Base-by-base conservation (phyloP, 1,140 invertebrate genomes). In the Ladona fulva region DNA sequence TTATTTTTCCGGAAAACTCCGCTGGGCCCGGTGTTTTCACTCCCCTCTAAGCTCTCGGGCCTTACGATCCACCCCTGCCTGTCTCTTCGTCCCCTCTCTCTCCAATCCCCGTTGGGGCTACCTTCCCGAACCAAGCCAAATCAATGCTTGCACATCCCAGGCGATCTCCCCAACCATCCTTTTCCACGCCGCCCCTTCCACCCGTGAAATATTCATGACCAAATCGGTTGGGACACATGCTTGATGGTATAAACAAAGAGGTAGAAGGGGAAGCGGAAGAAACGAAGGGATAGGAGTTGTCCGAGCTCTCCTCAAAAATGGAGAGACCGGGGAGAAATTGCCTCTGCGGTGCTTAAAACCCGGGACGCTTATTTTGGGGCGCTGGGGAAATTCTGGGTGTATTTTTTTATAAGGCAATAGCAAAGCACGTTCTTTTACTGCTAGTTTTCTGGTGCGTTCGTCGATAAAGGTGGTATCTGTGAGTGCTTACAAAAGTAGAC, bases 191-290 rank as follows among this genome's bases (percentile, higher is more conserved):
- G 19, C 19, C 44, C 44, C 44, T 11, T 19, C 44, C 44, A 52
- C 10, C 44, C 44, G n/a, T 66, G n/a, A 66, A 66, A 66, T 66
- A 66, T 66, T 66, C 52, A 66, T 66, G 52, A 66, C 52, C n/a
- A 66, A 66, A 66, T 66, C 52, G 52, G 52, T 22, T 19, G 52
- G 52, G 52, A 66, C 52, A 66, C 52, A 66, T 66, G 52, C 52
- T 66, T 12, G 52, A 66, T 66, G 52, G 52, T 66, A 66, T 66
- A 22, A 19, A 66, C 52, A 22, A 66, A 66, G n/a, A 66, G 52
- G 52, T 10, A 11, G 10, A 11, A 52, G 10, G 19, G 44, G 44
- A 52, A 52, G 44, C 10, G 44, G 19, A 52, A 19, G 44, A 19
- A 19, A 52, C 19, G 44, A 19, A 19, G 44, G 44, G 44, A 19